phyloP scores from a whole-genome alignment of 2,113 vertebrate species.

The Camelus dromedarius region DNA sequence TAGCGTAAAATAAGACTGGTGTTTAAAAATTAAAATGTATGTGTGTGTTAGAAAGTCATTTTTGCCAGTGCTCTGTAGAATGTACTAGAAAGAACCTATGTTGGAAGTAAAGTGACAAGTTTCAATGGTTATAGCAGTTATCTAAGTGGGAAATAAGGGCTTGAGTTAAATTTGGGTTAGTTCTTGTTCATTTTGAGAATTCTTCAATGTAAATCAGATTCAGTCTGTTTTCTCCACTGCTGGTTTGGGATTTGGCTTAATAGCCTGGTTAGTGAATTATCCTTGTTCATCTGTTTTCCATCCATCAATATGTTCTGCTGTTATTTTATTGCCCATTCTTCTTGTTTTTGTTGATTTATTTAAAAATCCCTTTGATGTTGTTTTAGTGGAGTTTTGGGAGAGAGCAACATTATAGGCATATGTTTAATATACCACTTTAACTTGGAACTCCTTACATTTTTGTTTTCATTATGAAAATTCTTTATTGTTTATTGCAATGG shows the following conservation, averaged over 20 bases:
- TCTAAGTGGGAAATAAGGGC: neutral
- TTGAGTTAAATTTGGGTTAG: neutral
- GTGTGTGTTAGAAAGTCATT: neutral
- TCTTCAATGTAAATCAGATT: neutral
- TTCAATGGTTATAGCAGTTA: neutral
- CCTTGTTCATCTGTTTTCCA: constrained; percentile 21
- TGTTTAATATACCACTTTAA: constrained; percentile 48
- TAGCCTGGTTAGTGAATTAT: constrained; percentile 7
- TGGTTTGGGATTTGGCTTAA: constrained; percentile 32
- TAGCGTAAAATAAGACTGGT: neutral
- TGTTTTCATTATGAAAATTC: neutral
- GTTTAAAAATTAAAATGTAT: neutral
- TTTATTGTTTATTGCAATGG: constrained; percentile 35
- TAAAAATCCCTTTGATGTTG: neutral
- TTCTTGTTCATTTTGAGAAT: neutral
- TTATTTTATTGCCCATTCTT: constrained; percentile 45
- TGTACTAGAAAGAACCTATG: constrained; percentile 4
- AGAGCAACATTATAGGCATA: neutral
- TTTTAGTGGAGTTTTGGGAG: neutral
- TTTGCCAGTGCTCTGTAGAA: neutral
- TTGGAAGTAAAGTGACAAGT: neutral
- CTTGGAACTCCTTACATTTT: constrained; percentile 15
- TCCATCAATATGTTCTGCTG: neutral
- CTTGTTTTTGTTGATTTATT: constrained; percentile 28
- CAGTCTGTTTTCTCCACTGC: constrained; percentile 1